These are phyloP conservation scores for Melanaphis sacchari DNA, from an alignment of 1,140 invertebrate genomes.

Conservation along the genomic window DNA sequence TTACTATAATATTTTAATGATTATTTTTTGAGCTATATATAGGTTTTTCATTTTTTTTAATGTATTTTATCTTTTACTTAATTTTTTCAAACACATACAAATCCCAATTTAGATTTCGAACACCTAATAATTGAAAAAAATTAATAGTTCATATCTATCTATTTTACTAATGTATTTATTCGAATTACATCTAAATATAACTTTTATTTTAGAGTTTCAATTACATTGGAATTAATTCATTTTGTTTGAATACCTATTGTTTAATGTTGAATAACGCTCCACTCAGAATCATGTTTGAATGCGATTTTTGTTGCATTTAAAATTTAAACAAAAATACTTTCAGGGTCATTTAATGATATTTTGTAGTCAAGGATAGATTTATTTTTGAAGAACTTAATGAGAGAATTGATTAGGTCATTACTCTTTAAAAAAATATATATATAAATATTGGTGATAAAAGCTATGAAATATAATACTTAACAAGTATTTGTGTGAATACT, in stretches of 20 bases:
- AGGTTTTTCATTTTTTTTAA: background rate
- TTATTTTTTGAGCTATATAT: background rate
- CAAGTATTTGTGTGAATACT: background rate
- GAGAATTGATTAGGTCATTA: background rate
- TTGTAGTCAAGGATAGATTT: background rate
- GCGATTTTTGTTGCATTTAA: background rate
- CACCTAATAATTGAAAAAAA: background rate
- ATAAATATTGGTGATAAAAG: background rate
- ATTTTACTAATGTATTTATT: background rate
- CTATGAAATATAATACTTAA: background rate
- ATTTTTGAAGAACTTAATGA: conserved; percentile 9
- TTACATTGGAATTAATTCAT: background rate
- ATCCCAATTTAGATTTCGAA: background rate
- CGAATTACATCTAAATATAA: background rate
- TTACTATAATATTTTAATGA: too few species aligned
- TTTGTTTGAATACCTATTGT: background rate
- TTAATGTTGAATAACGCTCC: background rate
- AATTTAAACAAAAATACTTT: background rate
- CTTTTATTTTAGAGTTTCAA: background rate
- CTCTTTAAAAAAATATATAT: background rate
- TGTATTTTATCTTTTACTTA: background rate
- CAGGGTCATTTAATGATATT: background rate
- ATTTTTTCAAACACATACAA: background rate
- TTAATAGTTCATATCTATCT: background rate
- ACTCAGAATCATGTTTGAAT: background rate